Evolutionary conservation across 1,140 invertebrate species (phyloP), one percentile per base, ranked within the genome.

Genomic region (Leucophenga varia): DNA sequence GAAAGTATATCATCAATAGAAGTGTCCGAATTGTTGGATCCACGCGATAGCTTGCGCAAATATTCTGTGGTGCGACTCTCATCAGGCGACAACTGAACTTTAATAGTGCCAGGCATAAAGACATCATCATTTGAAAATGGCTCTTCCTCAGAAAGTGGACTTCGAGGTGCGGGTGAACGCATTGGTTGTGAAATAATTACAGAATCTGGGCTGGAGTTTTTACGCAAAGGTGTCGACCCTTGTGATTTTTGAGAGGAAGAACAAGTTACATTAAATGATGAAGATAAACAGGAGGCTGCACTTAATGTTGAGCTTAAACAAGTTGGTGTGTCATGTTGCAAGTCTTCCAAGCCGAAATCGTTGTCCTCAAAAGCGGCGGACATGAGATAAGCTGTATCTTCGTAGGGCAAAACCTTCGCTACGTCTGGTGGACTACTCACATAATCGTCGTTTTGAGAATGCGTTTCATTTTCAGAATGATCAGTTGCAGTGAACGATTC

Each of bases 111-210:
- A 4, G 72, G 76, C 55, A 81, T 80, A 52, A 86, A 86, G 3
- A 86, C 83, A 57, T 86, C 84, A 61, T 86, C 84, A 49, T 81
- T 79, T 49, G 78, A 79, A 31, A 82, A 81, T 21, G 81, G 74
- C 55, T 85, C 83, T 47, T 85, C 83, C 49, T 84, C 83, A 3
- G 82, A 85, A 50, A 84, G 78, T 0, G 83, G 84, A 58, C 79
- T 82, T 8, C 80, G 79, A 20, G 73, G 71, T 10, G 57, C 57
- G 5, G 81, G 81, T 1, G 82, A 82, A 36, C 81, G 79, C 44
- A 78, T 79, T 8, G 81, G 81, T 59, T 82, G 81, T 38, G 64
- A 79, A 50, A 82, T 77, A 37, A 82, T 82, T 1, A 83, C 81
- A 64, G 76, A 78, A 4, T 75, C 70, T 0, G 72, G 52, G 28